phyloP scores from a whole-genome alignment of 2,797 vertebrate species.

The Chiloscyllium punctatum region DNA sequence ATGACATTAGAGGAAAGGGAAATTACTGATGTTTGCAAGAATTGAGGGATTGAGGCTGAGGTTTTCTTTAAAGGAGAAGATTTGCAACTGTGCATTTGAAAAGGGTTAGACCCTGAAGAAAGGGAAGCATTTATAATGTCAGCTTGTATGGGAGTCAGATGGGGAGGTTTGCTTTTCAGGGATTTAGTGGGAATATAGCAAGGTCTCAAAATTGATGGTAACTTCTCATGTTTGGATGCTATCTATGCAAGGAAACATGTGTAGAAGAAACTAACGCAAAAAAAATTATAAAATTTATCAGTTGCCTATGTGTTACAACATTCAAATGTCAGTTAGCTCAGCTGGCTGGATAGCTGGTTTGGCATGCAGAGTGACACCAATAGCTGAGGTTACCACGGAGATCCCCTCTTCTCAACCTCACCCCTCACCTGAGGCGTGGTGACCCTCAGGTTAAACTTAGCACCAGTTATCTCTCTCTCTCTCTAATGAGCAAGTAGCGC shows the following conservation, averaged over 20 bases:
- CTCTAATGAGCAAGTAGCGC: no score
- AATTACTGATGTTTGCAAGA: not conserved
- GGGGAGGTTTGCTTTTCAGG: not conserved
- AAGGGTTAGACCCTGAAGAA: not conserved
- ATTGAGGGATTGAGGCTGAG: not conserved
- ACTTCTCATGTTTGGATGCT: not conserved
- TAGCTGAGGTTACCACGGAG: no score
- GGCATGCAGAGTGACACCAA: no score
- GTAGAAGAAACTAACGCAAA: not conserved
- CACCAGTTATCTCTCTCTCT: no score
- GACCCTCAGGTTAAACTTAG: no score
- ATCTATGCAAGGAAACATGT: not conserved
- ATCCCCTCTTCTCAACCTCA: no score
- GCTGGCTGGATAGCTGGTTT: no score
- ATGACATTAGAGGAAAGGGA: not conserved
- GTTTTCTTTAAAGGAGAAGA: not conserved
- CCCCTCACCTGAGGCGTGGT: no score
- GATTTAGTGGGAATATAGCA: not conserved
- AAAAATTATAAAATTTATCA: not conserved
- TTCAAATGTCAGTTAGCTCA: no score
- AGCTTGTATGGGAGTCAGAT: not conserved
- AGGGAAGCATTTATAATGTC: not conserved
- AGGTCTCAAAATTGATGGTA: not conserved
- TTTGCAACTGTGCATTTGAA: not conserved
- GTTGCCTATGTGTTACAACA: not conserved